Base-by-base conservation (phyloP, 2,888 invertebrate genomes). In the Unio pictorum region DNA sequence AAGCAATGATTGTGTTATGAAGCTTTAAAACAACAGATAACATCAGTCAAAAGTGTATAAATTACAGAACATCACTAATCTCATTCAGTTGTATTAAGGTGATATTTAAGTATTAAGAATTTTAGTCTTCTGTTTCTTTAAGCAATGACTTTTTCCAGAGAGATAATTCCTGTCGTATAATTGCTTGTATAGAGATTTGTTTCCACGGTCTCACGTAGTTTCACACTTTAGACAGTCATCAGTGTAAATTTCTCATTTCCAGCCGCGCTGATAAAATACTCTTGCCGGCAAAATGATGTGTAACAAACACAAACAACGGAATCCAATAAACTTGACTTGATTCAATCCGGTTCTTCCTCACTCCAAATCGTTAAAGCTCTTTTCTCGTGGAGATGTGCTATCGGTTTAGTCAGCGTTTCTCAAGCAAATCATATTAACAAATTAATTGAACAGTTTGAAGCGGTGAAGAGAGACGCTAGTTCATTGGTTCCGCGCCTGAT, bases 391-490 rank as follows among this genome's bases (percentile, higher is more conserved):
- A 68, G 72, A 74, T 73, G 64, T 72, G 70, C 70, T 74, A 76
- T 72, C 74, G 71, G 67, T 67, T 69, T 66, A 64, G 73, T 66
- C 66, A 66, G 68, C 64, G 64, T 56, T 23, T 23, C 61, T 69
- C 61, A 60, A 62, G 62, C 74, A 81, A 82, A 81, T 81, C 76
- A 72, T 79, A 82, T 83, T 82, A 81, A 76, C 77, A 78, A 81
- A 84, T 82, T 82, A 84, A 82, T 84, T 81, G 80, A 76, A 76
- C 77, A 75, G 81, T 75, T 80, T 81, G 79, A 75, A 73, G 62
- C 68, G 66, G 65, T 63, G 66, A 54, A 61, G 61, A 69, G 69
- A 71, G 67, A 65, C 64, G 71, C 68, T 61, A 66, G 68, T 72
- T 74, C 68, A 80, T 81, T 81, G 79, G 79, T 68, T 76, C 45